A percentile compares a stretch with the other conserved stretches of the same genome.
phyloP scores from a whole-genome alignment of 2,113 vertebrate genomes.

The Atherinomorus stipes region DNA sequence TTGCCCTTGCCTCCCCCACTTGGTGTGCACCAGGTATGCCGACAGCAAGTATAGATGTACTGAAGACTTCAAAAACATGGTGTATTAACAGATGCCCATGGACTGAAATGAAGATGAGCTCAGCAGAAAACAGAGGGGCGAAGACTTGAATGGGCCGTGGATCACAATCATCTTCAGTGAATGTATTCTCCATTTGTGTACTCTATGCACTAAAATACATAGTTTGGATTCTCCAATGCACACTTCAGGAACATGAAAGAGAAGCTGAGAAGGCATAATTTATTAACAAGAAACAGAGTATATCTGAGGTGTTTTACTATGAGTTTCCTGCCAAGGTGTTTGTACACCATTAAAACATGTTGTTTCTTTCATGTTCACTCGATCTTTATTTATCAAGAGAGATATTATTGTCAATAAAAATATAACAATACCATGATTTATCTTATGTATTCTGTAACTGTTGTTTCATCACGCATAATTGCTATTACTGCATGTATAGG shows the following conservation, averaged over 20 bases:
- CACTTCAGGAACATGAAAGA: constrained; percentile 12
- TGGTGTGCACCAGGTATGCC: constrained; percentile 82
- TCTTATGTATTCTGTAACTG: not conserved
- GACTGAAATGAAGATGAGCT: constrained; percentile 4
- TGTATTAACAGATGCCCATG: constrained; percentile 76
- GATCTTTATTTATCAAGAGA: constrained; percentile 58
- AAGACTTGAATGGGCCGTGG: constrained; percentile 28
- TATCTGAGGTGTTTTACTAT: constrained; percentile 12
- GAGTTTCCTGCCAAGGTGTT: constrained; percentile 1
- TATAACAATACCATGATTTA: not conserved
- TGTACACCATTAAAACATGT: constrained; percentile 33
- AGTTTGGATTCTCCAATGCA: constrained; percentile 36
- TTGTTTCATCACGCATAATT: constrained; percentile 33
- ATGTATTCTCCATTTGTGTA: constrained; percentile 48
- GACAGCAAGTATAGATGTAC: constrained; percentile 88
- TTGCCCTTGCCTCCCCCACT: constrained; percentile 88
- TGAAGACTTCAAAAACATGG: constrained; percentile 86
- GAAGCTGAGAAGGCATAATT: constrained; percentile 7
- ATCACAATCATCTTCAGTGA: constrained; percentile 35
- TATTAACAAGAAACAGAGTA: constrained; percentile 19
- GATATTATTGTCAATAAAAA: constrained; percentile 66
- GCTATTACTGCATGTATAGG: not conserved
- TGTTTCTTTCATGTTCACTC: constrained; percentile 26
- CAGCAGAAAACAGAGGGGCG: constrained; percentile 13
- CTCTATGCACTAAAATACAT: constrained; percentile 62